These are phyloP conservation scores for Dicerorhinus sumatrensis DNA, from an alignment of 2,113 vertebrate species.

Conservation along the genomic window DNA sequence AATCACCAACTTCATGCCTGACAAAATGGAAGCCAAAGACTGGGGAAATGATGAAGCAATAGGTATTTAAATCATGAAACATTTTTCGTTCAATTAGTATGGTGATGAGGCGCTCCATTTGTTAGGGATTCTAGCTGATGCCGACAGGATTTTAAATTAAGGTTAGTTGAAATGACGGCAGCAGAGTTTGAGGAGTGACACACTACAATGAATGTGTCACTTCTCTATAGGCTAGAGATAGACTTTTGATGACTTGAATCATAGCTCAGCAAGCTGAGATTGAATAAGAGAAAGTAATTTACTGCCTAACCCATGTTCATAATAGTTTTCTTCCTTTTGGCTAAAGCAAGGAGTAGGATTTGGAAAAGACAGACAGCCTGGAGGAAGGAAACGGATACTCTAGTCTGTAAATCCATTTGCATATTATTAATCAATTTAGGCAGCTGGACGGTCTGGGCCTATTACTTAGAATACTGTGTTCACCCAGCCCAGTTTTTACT, in stretches of 20 bases:
- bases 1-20: constrained; percentile 88
- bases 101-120: constrained; percentile 87
- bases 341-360: constrained; percentile 25
- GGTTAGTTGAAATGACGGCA: constrained; percentile 84
- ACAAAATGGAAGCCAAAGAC: constrained; percentile 87
- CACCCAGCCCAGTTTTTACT: constrained; percentile 68
- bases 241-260: constrained; percentile 80
- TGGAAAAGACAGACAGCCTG: constrained; percentile 50
- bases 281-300: constrained; percentile 78
- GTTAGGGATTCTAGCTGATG: constrained; percentile 85
- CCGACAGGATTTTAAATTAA: constrained; percentile 86
- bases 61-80: constrained; percentile 90
- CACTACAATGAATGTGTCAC: constrained; percentile 79
- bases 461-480: constrained; percentile 61
- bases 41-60: constrained; percentile 88
- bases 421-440: constrained; percentile 72
- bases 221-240: constrained; percentile 80
- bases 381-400: neutral
- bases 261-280: constrained; percentile 77
- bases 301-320: constrained; percentile 56
- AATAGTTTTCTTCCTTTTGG: constrained; percentile 59
- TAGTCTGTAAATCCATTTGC: constrained; percentile 58
- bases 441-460: constrained; percentile 63
- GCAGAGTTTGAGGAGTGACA: constrained; percentile 84
- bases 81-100: constrained; percentile 86